phyloP scores from a whole-genome alignment of 2,888 invertebrate species.

The Eupithecia insigniata region DNA sequence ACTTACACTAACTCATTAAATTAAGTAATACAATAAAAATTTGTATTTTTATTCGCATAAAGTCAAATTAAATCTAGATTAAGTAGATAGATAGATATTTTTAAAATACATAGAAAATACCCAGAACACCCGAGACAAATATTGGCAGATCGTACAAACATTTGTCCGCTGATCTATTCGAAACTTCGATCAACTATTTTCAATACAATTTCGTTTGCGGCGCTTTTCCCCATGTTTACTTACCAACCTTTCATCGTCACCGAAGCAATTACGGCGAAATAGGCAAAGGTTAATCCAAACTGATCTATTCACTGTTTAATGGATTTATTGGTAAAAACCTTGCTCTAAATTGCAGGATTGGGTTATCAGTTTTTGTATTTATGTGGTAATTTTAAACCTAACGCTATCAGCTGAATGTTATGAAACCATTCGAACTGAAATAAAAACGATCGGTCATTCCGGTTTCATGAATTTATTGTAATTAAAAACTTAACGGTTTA shows the following conservation, averaged over 20 bases:
- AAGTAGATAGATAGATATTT: too few species aligned
- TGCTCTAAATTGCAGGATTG: conserved; percentile 41
- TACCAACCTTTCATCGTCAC: conserved; percentile 21
- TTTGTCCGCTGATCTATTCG: not conserved
- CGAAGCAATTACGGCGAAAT: conserved; percentile 42
- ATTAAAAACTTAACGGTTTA: too few species aligned
- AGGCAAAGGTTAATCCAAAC: conserved; percentile 43
- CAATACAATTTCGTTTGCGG: not conserved
- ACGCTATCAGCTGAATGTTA: not conserved
- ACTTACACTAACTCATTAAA: too few species aligned
- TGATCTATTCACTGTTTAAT: conserved; percentile 44
- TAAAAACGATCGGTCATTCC: too few species aligned
- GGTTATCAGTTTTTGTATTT: conserved; percentile 20
- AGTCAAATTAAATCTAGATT: too few species aligned
- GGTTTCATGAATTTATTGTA: too few species aligned
- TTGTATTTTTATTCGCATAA: too few species aligned
- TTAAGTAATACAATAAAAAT: too few species aligned
- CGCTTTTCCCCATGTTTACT: conserved; percentile 25
- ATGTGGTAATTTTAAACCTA: not conserved
- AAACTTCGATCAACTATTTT: not conserved
- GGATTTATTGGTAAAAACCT: conserved; percentile 44
- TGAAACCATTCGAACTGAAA: not conserved
- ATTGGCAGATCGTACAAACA: too few species aligned
- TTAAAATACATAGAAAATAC: too few species aligned
- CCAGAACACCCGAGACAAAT: too few species aligned